Evolutionary conservation across 1,140 invertebrate genomes (phyloP).

Genomic region (Orius insidiosus): DNA sequence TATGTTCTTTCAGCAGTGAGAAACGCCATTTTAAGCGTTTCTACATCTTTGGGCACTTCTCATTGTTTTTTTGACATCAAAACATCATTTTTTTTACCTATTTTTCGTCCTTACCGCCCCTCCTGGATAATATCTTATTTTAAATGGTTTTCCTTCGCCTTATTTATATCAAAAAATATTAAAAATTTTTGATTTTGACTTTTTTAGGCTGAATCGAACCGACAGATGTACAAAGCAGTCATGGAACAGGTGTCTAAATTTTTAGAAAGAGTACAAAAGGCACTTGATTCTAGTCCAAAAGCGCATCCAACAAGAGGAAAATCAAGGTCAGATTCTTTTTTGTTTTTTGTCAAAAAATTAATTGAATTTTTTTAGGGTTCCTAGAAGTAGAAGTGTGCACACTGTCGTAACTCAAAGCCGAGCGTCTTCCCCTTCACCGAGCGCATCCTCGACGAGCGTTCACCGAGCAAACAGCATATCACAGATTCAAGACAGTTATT

Average conservation of each 20-base stretch:
- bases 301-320: conserved; percentile 14
- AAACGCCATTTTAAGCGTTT: too few relatives aligned
- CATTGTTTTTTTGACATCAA: too few relatives aligned
- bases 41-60: too few relatives aligned
- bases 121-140: too few relatives aligned
- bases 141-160: too few relatives aligned
- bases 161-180: too few relatives aligned
- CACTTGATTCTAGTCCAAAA: conserved; percentile 31
- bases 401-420: conserved; percentile 28
- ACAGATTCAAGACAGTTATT: conserved; percentile 24
- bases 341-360: background rate
- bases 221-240: conserved; percentile 59
- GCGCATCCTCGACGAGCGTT: conserved; percentile 5
- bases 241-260: conserved; percentile 61
- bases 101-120: too few relatives aligned
- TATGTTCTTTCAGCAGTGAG: too few relatives aligned
- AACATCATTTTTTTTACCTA: too few relatives aligned
- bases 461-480: conserved; percentile 22
- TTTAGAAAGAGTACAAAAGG: conserved; percentile 49
- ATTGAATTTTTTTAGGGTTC: conserved; percentile 20
- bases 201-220: conserved; percentile 50
- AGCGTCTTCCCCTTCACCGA: conserved; percentile 17
- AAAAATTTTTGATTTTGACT: too few relatives aligned
- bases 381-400: conserved; percentile 32
- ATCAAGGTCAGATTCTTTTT: conserved; percentile 13